Percentiles rank a stretch among this genome's conserved stretches.
phyloP scores from a whole-genome alignment of 2,113 vertebrate species.

The Ptychochromis oligacanthus region DNA sequence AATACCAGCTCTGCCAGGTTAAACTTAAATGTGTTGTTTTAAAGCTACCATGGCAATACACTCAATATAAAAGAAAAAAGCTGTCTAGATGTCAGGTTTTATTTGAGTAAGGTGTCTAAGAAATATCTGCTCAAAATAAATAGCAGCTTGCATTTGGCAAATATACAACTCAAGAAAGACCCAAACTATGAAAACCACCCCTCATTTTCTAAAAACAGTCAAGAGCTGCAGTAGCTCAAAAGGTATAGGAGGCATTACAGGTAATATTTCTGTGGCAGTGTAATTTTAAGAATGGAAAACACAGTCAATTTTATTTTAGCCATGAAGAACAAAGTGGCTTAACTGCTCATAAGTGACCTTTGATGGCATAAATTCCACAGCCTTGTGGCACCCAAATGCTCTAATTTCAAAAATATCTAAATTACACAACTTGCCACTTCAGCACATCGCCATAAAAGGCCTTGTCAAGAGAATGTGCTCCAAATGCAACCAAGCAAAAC shows the following conservation, averaged over 20 bases:
- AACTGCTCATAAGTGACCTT: conserved; percentile 42
- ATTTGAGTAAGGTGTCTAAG: background rate
- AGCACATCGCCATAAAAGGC: conserved; percentile 68
- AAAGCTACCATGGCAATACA: background rate
- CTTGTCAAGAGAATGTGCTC: conserved; percentile 64
- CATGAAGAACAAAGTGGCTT: conserved; percentile 7
- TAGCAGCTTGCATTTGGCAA: background rate
- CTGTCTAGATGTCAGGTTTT: background rate
- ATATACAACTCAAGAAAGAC: background rate
- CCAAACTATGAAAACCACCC: background rate
- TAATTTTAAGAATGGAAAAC: conserved; percentile 1
- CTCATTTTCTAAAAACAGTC: conserved; percentile 15
- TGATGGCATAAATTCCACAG: conserved; percentile 50
- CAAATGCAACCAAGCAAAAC: conserved; percentile 71
- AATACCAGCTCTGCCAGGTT: background rate
- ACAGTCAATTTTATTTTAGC: background rate
- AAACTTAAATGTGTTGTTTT: conserved; percentile 10
- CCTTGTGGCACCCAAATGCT: conserved; percentile 46
- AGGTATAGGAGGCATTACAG: background rate
- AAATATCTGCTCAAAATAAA: background rate
- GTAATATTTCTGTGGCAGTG: background rate
- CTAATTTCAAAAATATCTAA: conserved; percentile 68
- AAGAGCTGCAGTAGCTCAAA: background rate
- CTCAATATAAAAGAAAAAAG: background rate
- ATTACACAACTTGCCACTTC: conserved; percentile 65